A percentile compares a stretch with the other conserved stretches of the same genome.
Conservation (phyloP, 2,888 invertebrate species). For the Colostygia pectinataria region DNA sequence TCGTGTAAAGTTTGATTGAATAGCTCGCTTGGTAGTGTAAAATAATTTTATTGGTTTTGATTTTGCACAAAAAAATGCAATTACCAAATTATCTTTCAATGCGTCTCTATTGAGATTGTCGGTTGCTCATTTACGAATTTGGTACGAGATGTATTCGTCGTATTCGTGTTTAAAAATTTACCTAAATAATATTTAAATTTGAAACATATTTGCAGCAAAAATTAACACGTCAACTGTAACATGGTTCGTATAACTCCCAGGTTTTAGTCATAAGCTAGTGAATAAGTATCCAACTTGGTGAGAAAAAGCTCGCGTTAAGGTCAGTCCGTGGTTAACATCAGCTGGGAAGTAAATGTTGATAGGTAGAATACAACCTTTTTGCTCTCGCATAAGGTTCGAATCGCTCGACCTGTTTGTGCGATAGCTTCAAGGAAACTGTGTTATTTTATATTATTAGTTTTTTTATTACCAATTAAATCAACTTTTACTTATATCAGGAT, state of each 20-base stretch:
- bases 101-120: constrained; percentile 9
- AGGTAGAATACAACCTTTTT: constrained; percentile 40
- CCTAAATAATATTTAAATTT: not conserved
- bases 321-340: constrained; percentile 38
- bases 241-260: constrained; percentile 28
- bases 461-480: constrained; percentile 38
- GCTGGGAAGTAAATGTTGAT: constrained; percentile 63
- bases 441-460: constrained; percentile 38
- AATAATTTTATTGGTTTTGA: too few relatives aligned
- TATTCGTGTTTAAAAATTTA: too few relatives aligned
- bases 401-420: constrained; percentile 27
- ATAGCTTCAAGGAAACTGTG: constrained; percentile 31
- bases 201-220: constrained; percentile 1
- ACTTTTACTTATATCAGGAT: constrained; percentile 66
- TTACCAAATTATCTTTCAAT: constrained; percentile 6
- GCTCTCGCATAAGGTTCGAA: constrained; percentile 39
- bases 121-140: constrained; percentile 18
- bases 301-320: constrained; percentile 38
- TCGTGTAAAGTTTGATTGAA: not conserved
- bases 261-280: constrained; percentile 30
- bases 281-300: constrained; percentile 33
- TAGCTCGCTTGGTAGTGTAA: too few relatives aligned
- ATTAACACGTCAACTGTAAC: constrained; percentile 16
- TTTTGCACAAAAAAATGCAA: not conserved
- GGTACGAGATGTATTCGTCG: not conserved